Evolutionary conservation across 2,888 invertebrate species (phyloP).

Genomic region (Entomobrya proxima): DNA sequence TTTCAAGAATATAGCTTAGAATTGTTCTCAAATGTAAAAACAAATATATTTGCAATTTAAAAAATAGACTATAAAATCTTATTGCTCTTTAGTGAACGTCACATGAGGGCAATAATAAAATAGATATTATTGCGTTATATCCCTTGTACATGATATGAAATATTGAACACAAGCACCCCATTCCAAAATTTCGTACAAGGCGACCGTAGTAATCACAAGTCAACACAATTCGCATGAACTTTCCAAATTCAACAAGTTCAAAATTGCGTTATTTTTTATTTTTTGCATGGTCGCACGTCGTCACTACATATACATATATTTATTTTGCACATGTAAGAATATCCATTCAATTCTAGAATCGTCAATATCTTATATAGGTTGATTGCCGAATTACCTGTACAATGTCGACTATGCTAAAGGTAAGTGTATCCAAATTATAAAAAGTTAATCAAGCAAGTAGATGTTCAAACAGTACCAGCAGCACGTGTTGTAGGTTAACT

Average conservation of each 20-base stretch:
- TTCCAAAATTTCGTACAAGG: constrained; percentile 54
- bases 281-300: constrained; percentile 16
- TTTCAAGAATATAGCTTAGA: too few relatives aligned
- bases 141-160: neutral
- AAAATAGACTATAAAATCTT: too few relatives aligned
- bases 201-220: constrained; percentile 23
- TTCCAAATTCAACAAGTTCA: constrained; percentile 59
- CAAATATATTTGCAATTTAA: too few relatives aligned
- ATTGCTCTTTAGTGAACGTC: too few relatives aligned
- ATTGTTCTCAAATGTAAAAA: too few relatives aligned
- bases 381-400: constrained; percentile 26
- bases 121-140: neutral
- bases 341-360: neutral
- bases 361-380: neutral
- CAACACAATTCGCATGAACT: constrained; percentile 31
- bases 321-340: neutral
- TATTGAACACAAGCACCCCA: neutral
- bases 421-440: neutral
- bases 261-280: constrained; percentile 34
- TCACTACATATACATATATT: neutral
- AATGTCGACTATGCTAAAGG: constrained; percentile 3
- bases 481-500: constrained; percentile 48
- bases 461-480: neutral
- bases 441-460: constrained; percentile 19
- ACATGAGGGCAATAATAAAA: neutral